Evolutionary conservation across 23 tunicate species (phyloP).

Genomic region (Clavelina lepadiformis): DNA sequence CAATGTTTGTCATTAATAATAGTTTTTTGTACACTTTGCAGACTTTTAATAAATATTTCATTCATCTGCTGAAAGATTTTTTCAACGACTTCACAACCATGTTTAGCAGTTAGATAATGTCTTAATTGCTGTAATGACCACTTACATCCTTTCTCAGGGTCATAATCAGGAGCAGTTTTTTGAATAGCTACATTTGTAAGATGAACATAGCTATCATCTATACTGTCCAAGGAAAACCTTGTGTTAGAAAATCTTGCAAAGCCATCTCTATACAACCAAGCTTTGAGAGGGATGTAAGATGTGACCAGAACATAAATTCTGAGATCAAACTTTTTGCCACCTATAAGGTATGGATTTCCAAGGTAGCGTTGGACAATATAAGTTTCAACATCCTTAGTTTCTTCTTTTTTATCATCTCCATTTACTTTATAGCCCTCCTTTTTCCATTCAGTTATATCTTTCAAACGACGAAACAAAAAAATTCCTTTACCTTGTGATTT

Average conservation of each 20-base stretch:
- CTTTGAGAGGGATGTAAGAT: constrained; percentile 86
- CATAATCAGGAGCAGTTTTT: constrained; percentile 96
- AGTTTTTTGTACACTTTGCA: constrained; percentile 89
- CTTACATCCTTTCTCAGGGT: constrained; percentile 95
- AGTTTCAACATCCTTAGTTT: constrained; percentile 87
- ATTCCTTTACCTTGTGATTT: constrained; percentile 98
- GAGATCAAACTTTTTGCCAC: constrained; percentile 96
- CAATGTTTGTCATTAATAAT: constrained; percentile 98
- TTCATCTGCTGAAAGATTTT: constrained; percentile 79
- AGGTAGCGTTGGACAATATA: constrained; percentile 94
- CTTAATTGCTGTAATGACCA: constrained; percentile 91
- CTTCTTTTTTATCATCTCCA: constrained; percentile 74
- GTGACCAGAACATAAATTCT: constrained; percentile 93
- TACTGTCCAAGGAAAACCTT: constrained; percentile 87
- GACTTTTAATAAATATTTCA: constrained; percentile 84
- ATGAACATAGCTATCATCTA: constrained; percentile 94
- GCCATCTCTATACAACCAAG: constrained; percentile 98
- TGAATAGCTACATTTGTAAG: constrained; percentile 94
- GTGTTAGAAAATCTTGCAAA: constrained; percentile 93
- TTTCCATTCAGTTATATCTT: constrained; percentile 98
- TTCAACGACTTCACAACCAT: constrained; percentile 60
- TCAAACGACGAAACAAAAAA: constrained; percentile 79
- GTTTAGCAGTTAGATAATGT: constrained; percentile 79
- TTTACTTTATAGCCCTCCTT: constrained; percentile 79
- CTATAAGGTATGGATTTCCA: constrained; percentile 85